These are phyloP conservation scores for Aphelenchoides fujianensis DNA, from an alignment of 1,140 invertebrate species.

Conservation along the genomic window DNA sequence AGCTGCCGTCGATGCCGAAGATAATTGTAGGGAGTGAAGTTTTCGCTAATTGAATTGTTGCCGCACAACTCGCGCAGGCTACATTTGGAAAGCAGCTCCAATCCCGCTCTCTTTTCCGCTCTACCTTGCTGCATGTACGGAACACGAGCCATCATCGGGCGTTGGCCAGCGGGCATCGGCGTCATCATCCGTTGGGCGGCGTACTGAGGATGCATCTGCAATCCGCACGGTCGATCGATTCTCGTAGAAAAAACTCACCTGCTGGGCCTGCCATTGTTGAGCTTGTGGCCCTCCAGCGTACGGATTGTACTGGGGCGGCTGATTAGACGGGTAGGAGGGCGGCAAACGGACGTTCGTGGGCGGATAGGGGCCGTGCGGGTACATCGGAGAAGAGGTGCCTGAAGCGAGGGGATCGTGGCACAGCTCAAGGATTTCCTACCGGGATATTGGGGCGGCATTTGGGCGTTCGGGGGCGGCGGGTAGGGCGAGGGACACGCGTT, in stretches of 20 bases:
- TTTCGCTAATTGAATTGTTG: too few relatives aligned
- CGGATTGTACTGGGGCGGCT: neutral
- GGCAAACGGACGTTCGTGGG: neutral
- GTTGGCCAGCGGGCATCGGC: neutral
- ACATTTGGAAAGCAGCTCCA: too few relatives aligned
- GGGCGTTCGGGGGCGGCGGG: neutral
- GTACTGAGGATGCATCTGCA: neutral
- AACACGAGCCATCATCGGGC: neutral
- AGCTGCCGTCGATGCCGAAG: too few relatives aligned
- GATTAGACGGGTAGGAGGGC: neutral
- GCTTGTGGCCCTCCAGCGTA: neutral
- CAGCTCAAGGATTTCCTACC: neutral
- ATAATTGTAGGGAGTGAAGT: too few relatives aligned
- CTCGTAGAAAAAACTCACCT: neutral
- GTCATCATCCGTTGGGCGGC: neutral
- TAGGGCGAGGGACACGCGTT: slow-evolving; percentile 17
- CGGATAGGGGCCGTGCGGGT: neutral
- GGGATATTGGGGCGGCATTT: neutral
- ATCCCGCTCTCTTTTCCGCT: too few relatives aligned
- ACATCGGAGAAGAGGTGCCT: neutral
- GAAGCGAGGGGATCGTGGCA: neutral
- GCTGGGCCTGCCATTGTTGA: neutral
- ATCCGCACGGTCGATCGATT: neutral
- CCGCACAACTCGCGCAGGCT: too few relatives aligned
- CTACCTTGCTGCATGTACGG: neutral